Evolutionary conservation across 2,797 vertebrate genomes (phyloP).

Genomic region (Typhlichthys eigenmanni): DNA sequence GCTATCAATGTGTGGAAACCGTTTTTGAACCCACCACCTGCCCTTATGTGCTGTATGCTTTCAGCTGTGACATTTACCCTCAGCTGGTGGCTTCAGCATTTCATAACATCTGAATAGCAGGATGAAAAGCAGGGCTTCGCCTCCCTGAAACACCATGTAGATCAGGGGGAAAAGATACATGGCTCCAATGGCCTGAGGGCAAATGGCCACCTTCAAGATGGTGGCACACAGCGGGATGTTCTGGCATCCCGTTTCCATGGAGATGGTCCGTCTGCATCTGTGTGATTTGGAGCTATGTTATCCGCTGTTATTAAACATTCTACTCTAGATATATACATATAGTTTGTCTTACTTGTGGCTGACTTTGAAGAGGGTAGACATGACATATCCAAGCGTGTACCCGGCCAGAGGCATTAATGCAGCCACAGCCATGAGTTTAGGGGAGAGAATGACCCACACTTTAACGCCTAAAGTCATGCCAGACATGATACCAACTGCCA

Average conservation of each 20-base stretch:
- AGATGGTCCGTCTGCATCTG: constrained; percentile 79
- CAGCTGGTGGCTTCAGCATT: constrained; percentile 57
- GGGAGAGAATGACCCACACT: constrained; percentile 68
- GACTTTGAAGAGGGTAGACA: constrained; percentile 76
- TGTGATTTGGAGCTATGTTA: background rate
- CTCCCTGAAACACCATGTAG: constrained; percentile 78
- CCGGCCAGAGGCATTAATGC: constrained; percentile 82
- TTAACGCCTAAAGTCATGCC: constrained; percentile 56
- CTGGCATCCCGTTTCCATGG: constrained; percentile 87
- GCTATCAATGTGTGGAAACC: background rate
- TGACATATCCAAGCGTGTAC: constrained; percentile 77
- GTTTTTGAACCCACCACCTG: background rate
- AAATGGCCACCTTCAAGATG: constrained; percentile 82
- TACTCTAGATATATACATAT: background rate
- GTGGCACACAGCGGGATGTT: constrained; percentile 82
- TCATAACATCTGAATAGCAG: constrained; percentile 73
- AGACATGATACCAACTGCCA: constrained; percentile 59
- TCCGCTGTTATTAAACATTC: constrained; percentile 1
- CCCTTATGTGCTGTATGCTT: constrained; percentile 2
- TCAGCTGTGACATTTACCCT: constrained; percentile 68
- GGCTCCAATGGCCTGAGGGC: constrained; percentile 74
- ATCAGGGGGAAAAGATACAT: constrained; percentile 87
- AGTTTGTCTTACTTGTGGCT: constrained; percentile 66
- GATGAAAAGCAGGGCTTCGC: constrained; percentile 79
- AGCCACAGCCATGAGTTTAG: constrained; percentile 69